These are phyloP conservation scores for Drosophila stalkeri DNA, from an alignment of 2,888 invertebrate genomes.

Conservation along the genomic window DNA sequence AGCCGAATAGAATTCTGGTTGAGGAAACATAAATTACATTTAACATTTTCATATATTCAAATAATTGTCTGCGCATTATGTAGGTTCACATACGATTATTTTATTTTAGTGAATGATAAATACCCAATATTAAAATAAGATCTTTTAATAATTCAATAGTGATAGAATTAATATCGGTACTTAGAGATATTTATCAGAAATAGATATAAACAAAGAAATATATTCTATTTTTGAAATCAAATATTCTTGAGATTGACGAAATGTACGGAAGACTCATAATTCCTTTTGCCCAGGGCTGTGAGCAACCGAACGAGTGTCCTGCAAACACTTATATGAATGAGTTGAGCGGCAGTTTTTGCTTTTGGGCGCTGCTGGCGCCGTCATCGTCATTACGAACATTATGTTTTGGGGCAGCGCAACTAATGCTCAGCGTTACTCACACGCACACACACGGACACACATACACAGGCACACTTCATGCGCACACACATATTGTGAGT, in stretches of 20 bases:
- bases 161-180: background rate
- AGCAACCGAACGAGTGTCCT: constrained; percentile 24
- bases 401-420: constrained; percentile 39
- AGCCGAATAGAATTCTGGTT: background rate
- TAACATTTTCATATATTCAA: background rate
- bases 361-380: constrained; percentile 55
- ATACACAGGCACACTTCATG: background rate
- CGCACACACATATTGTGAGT: constrained; percentile 5
- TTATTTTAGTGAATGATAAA: background rate
- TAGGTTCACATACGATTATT: background rate
- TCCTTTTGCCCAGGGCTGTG: background rate
- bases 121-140: too few relatives aligned
- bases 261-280: background rate
- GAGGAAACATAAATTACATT: background rate
- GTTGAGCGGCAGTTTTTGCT: constrained; percentile 55
- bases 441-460: background rate
- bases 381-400: constrained; percentile 60
- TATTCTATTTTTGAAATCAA: background rate
- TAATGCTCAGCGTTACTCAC: constrained; percentile 1
- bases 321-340: constrained; percentile 54
- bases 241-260: background rate
- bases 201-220: background rate
- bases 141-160: too few relatives aligned
- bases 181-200: too few relatives aligned
- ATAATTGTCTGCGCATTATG: background rate